Evolutionary conservation across 2,797 vertebrate genomes (phyloP), one percentile per base, ranked within the genome.

Genomic region (Schizothorax lantsangensis): DNA sequence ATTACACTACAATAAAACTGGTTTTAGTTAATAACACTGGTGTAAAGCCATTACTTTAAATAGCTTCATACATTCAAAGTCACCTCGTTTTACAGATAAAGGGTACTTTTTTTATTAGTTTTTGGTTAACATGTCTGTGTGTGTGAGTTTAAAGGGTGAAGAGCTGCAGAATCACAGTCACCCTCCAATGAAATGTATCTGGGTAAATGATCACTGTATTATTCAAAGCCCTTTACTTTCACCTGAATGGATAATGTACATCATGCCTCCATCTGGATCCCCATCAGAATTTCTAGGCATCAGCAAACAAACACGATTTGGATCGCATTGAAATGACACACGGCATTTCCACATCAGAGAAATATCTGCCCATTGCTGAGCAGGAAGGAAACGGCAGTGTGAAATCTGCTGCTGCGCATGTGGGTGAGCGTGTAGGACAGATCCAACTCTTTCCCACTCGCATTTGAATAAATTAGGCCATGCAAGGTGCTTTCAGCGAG

Each of bases 401-500:
- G 47, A 87, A 83, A 77, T 90, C 79, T 69, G 79, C 17, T 64
- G 71, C 62, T 59, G 82, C 9, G 26, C 62, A 71, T 30, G 73
- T 69, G 88, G 38, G 85, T 66, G 82, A 36, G 64, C 36, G 40
- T 71, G 62, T 52, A 77, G 62, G 36, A 84, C 47, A 66, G 30
- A 59, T 74, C 66, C 84, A 82, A 74, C 66, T 83, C 82, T 75
- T 75, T 59, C 47, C 69, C 43, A 78, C 40, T 62, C n/a, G 17
- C 69, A 66, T 88, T 81, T 88, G 62, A 88, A 85, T 89, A 85
- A 89, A 91, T 86, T 83, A 80, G 49, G 71, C 69, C 73, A 64
- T 52, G 71, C 23, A 69, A 45, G 36, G 12, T 78, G 49, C 45
- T 47, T 47, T 26, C 81, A 45, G 33, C 0, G 36, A 89, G 19